Base-by-base conservation (phyloP, 2,888 invertebrate species). In the Drosophila mulleri region DNA sequence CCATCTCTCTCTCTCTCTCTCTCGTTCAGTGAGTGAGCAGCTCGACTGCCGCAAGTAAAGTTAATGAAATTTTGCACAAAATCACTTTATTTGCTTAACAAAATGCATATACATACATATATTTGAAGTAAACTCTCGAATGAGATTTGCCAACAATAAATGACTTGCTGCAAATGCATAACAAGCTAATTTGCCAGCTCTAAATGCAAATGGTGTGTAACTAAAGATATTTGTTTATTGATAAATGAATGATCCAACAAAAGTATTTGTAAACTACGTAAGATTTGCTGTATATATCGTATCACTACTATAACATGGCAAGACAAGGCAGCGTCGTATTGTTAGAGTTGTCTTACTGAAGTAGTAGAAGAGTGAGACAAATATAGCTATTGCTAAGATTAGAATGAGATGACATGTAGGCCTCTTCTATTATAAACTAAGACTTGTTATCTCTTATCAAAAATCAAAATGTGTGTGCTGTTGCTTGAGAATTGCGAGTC, bases 21-120 rank as follows among this genome's bases (percentile, higher is more conserved):
- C 7, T 32, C 37, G 16, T 53, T 54, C 48, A n/a, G 23, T 48
- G 16, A n/a, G 26, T 23, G 5, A 39, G 3, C 26, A 45, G 18
- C 37, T 42, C 11, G 18, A 16, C 50, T 68, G 57, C 20, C 37
- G 32, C 65, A 56, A 56, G 23, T 37, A 20, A 42, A 47, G 26
- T 66, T 59, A 66, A 66, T 66, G 69, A 59, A 58, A 67, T 67
- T 69, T 54, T 44, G 3, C 16, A n/a, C 29, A 20, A 16, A 52
- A 53, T 71, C 53, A 71, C 58, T 58, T 63, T 37, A 52, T 47
- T 58, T 71, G 53, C 48, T 48, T 9, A 47, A 26, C 45, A 47
- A 8, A n/a, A n/a, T 39, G 3, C 16, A n/a, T 39, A 16, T 5
- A 45, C 1, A 26, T n/a, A n/a, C 23, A 16, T 16, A 9, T 23